These are phyloP conservation scores for Harpagoxenus sublaevis DNA, from an alignment of 2,888 invertebrate species.

Conservation along the genomic window DNA sequence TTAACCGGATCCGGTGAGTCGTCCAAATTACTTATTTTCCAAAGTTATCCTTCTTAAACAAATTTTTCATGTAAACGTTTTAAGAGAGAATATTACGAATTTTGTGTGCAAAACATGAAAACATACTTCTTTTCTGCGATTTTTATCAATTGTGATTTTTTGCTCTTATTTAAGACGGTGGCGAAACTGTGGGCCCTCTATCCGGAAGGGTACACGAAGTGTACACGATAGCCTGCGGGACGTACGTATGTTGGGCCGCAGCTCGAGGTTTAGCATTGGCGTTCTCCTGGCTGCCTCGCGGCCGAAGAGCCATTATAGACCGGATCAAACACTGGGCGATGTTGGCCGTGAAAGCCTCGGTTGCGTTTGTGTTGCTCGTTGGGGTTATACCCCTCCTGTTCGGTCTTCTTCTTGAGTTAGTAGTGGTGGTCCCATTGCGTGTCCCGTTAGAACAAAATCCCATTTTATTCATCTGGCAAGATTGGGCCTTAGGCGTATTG, in stretches of 20 bases:
- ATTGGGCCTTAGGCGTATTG: conserved; percentile 99
- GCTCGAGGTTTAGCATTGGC: conserved; percentile 94
- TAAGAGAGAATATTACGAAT: neutral
- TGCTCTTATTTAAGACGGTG: conserved; percentile 67
- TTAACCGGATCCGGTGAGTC: conserved; percentile 79
- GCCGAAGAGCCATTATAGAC: conserved; percentile 92
- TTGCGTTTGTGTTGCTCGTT: conserved; percentile 92
- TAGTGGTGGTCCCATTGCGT: conserved; percentile 96
- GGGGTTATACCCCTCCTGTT: conserved; percentile 97
- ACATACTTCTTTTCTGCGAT: neutral
- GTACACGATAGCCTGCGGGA: conserved; percentile 97
- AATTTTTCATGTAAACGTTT: neutral
- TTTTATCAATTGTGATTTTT: neutral
- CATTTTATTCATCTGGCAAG: conserved; percentile 96
- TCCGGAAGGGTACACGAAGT: conserved; percentile 95
- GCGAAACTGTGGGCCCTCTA: conserved; percentile 81
- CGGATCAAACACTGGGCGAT: conserved; percentile 92
- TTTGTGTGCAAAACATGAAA: neutral
- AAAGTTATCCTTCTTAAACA: neutral
- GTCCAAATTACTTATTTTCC: neutral
- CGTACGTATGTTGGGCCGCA: conserved; percentile 98
- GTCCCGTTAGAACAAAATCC: conserved; percentile 97
- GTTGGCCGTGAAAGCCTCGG: conserved; percentile 91
- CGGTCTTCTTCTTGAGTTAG: conserved; percentile 96
- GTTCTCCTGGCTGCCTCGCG: conserved; percentile 96